Conservation (phyloP, 2,797 vertebrate genomes). For the Macroramphosus scolopax region DNA sequence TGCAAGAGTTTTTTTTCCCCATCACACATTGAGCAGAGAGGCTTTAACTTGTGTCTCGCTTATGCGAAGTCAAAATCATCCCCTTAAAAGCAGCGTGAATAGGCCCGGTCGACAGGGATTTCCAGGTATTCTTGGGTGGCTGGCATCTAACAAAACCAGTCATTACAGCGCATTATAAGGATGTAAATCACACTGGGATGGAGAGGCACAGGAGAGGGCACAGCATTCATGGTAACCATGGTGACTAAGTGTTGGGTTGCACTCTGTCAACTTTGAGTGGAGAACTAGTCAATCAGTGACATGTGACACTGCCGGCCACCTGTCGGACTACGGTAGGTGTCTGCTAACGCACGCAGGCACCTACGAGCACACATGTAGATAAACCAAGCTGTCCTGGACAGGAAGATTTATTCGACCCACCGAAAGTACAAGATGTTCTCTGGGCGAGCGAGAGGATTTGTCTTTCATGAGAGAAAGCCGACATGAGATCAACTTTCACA, state of each 20-base stretch:
- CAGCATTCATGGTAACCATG: conserved; percentile 50
- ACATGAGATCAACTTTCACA: too few relatives aligned
- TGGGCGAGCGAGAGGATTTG: conserved; percentile 7
- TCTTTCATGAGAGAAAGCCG: too few relatives aligned
- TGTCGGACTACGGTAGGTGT: conserved; percentile 58
- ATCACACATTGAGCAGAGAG: not conserved
- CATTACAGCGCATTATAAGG: conserved; percentile 42
- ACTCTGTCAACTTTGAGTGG: conserved; percentile 59
- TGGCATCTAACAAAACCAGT: conserved; percentile 39
- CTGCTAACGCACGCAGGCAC: conserved; percentile 35
- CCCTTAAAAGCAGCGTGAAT: not conserved
- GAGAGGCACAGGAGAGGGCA: conserved; percentile 28
- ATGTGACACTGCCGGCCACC: conserved; percentile 69
- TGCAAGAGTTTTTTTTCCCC: not conserved
- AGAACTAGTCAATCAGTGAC: conserved; percentile 69
- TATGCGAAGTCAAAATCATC: not conserved
- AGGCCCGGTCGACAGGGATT: conserved; percentile 15
- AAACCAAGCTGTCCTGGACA: conserved; percentile 39
- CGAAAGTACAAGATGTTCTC: conserved; percentile 28
- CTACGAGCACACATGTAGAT: conserved; percentile 29
- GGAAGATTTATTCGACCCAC: conserved; percentile 14
- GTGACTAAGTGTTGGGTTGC: conserved; percentile 57
- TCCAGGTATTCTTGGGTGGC: conserved; percentile 34
- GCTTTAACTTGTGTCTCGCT: conserved; percentile 3
- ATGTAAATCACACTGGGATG: conserved; percentile 53